These are phyloP conservation scores for Mythimna lalbum DNA, from an alignment of 2,888 invertebrate genomes.

Conservation along the genomic window DNA sequence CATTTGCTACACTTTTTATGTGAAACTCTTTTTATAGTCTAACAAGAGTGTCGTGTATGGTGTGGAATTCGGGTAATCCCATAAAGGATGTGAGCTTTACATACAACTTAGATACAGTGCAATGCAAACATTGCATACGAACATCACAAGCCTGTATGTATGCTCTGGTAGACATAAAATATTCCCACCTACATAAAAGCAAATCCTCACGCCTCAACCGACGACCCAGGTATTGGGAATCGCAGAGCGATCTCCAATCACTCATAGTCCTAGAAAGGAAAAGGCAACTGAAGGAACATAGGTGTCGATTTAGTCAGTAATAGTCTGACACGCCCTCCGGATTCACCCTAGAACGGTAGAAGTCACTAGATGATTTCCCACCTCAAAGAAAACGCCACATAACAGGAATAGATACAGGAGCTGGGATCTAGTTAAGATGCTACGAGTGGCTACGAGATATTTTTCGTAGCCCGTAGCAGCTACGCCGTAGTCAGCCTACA, in stretches of 20 bases:
- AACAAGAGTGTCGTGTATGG: not conserved
- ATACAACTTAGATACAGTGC: not conserved
- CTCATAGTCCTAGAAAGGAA: no score
- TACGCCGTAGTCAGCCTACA: constrained; percentile 41
- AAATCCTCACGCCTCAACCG: no score
- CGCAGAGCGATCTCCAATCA: no score
- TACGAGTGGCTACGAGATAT: constrained; percentile 21
- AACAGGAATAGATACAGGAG: not conserved
- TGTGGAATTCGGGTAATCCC: not conserved
- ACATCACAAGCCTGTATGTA: not conserved
- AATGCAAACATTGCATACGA: not conserved
- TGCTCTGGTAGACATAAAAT: not conserved
- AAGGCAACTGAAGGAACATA: no score
- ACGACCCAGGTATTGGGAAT: no score
- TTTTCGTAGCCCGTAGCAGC: constrained; percentile 19
- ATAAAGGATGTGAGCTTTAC: not conserved
- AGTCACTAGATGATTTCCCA: no score
- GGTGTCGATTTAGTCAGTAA: no score
- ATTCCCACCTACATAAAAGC: not conserved
- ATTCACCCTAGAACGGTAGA: no score
- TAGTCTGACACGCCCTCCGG: no score
- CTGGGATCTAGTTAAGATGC: not conserved
- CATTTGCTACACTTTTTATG: not conserved
- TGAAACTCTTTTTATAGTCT: no score
- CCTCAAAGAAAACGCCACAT: no score